phyloP scores from a whole-genome alignment of 2,113 vertebrate species.

The Sminthopsis crassicaudata region DNA sequence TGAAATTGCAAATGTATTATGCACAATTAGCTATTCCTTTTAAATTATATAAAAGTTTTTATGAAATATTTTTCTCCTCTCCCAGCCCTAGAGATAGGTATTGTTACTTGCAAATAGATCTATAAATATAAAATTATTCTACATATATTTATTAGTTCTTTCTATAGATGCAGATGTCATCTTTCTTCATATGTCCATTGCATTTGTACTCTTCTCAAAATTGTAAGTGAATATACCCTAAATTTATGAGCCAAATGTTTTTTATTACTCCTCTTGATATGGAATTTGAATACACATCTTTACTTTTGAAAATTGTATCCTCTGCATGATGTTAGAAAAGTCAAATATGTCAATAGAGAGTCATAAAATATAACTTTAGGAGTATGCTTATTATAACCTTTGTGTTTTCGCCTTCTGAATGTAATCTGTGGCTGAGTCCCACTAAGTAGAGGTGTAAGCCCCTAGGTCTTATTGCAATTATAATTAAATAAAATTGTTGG shows the following conservation, averaged over 20 bases:
- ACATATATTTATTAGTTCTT: neutral
- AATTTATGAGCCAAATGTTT: neutral
- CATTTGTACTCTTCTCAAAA: neutral
- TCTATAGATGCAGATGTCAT: neutral
- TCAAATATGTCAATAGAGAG: neutral
- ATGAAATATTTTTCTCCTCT: neutral
- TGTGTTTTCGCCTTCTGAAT: neutral
- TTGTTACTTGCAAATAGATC: neutral
- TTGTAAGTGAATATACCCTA: neutral
- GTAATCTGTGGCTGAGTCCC: neutral
- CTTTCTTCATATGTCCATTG: neutral
- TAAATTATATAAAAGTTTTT: neutral
- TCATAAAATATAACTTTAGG: neutral
- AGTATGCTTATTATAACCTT: neutral
- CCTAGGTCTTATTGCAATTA: neutral
- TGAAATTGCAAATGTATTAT: neutral
- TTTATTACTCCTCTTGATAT: neutral
- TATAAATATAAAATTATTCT: neutral
- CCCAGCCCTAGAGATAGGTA: neutral
- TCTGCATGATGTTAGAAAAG: neutral
- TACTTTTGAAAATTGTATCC: neutral
- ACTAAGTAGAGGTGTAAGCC: neutral
- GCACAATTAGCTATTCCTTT: neutral
- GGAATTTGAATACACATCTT: neutral
- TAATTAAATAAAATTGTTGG: neutral